Base-by-base conservation (phyloP, 2,113 vertebrate genomes). In the Numida meleagris region DNA sequence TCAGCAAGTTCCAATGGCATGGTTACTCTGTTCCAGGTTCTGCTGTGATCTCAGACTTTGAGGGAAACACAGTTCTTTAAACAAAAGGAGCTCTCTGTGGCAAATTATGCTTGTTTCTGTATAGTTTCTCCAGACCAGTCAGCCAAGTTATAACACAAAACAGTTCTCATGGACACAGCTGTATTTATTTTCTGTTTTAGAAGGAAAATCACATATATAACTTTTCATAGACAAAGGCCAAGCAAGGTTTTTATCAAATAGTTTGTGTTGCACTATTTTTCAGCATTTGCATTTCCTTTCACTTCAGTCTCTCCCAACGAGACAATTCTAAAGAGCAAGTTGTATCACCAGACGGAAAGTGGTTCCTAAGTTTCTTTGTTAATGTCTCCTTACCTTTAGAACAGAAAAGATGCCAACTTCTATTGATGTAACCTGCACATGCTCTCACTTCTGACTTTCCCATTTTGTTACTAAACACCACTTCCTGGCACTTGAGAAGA, bases 1-100 rank as follows among this genome's bases (percentile, higher is more conserved):
- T 88, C 94, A 93, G 93, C 87, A 85, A 91, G 91, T 62, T 93
- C 71, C 87, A 87, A 87, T 91, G 91, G 88, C 72, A 71, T 0
- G 1, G 79, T 74, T 68, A 94, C 50, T 88, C 86, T 59, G 82
- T 80, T 95, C 82, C 94, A 95, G 71, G 75, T 68, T 71, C 82
- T 71, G 75, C 88, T 80, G 79, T 87, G 46, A 46, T 68, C 46
- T 74, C 2, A 0, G 46, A 38, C 84, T 91, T 94, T 0, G 0
- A 89, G 67, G 71, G 45, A 94, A 66, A n/a, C 24, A 25, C 53
- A 61, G 13, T 79, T n/a, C 70, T 67, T 70, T 23, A 34, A 88
- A 63, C 14, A 89, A 80, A 93, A 93, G n/a, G 48, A 94, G 53
- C 7, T 25, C 50, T 88, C 71, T 88, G 55, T 34, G 75, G 45